These are phyloP conservation scores for Oryzias woworae DNA, from an alignment of 2,113 vertebrate species.

Conservation along the genomic window DNA sequence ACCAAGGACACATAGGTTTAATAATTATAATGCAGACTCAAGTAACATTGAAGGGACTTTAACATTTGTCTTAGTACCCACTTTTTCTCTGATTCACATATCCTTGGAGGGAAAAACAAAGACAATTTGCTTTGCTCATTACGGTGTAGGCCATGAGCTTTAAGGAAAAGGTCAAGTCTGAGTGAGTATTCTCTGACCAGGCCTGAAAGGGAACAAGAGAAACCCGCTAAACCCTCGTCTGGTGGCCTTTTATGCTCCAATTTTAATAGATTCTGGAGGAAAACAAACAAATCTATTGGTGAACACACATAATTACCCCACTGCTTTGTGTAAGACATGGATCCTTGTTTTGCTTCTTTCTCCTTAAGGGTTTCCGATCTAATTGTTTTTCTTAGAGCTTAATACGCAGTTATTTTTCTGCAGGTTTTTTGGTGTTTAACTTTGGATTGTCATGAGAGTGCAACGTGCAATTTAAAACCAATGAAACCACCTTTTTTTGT, in stretches of 20 bases:
- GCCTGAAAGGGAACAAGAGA: conserved; percentile 55
- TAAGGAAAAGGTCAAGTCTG: conserved; percentile 66
- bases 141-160: conserved; percentile 69
- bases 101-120: conserved; percentile 58
- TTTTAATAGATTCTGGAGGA: neutral
- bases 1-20: conserved; percentile 17
- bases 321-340: conserved; percentile 13
- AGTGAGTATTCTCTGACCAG: conserved; percentile 44
- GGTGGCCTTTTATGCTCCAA: conserved; percentile 14
- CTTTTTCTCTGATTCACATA: conserved; percentile 38
- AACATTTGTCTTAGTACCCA: conserved; percentile 26
- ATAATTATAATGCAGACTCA: conserved; percentile 32
- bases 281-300: conserved; percentile 36
- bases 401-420: neutral
- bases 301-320: conserved; percentile 27
- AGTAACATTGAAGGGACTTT: conserved; percentile 14
- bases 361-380: conserved; percentile 1
- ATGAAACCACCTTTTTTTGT: neutral
- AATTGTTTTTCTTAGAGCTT: neutral
- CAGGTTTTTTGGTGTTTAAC: neutral
- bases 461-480: conserved; percentile 2
- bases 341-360: neutral
- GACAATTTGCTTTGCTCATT: conserved; percentile 65
- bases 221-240: conserved; percentile 44
- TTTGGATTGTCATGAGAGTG: neutral